Base-by-base conservation (phyloP, 1,140 invertebrate genomes). In the Phocides pigmalion region DNA sequence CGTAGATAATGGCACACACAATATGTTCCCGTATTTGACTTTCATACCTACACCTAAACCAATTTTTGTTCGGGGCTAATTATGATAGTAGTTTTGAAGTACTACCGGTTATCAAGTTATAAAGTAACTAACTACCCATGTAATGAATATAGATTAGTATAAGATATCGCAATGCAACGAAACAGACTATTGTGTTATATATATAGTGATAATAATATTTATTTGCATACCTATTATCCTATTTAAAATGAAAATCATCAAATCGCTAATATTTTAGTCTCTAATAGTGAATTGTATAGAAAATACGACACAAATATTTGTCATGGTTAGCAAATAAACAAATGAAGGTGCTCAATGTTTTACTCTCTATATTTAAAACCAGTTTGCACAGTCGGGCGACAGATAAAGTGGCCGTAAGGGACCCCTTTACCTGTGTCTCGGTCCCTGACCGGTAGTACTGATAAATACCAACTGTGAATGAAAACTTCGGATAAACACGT, bases 401-500 rank as follows among this genome's bases (percentile, higher is more conserved):
- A 49, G 28, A 49, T 17, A 50, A 37, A 16, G 39, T 28, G 59
- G 39, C 42, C 46, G 46, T 50, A 37, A n/a, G 14, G 39, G 19
- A 39, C 35, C 47, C 50, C 8, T 41, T 62, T 51, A 62, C 50
- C 50, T 53, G 50, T 39, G 50, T 5, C 15, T 16, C 50, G 28
- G 16, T 20, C 17, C 22, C 59, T 51, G 39, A 62, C 46, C 46
- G 59, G 59, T 62, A 62, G 46, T 51, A 50, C 39, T 62, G 22
- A 62, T 17, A 62, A 49, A n/a, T 63, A 37, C 16, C 25, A 42
- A 51, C 46, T 71, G 62, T 53, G 46, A 68, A 71, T 70, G 72
- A 59, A 49, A 37, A 56, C 62, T 59, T 65, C 62, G 28, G 16
- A 53, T 56, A 53, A 32, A 62, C 56, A 41, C 14, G 35, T 25